phyloP scores from a whole-genome alignment of 2,888 invertebrate genomes.

The Bombylius discolor region DNA sequence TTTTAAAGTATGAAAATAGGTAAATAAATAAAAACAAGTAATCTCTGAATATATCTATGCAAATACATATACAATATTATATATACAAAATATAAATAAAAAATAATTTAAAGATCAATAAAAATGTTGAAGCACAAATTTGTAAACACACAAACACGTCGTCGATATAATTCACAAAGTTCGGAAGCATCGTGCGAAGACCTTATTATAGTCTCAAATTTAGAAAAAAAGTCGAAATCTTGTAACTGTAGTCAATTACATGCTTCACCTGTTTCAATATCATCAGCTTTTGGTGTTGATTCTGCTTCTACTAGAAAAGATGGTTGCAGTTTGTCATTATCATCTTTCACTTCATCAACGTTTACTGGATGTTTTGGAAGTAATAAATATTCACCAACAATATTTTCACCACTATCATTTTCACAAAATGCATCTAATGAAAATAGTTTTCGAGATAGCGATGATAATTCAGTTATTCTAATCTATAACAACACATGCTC shows the following conservation, averaged over 20 bases:
- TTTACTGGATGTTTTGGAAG: conserved; percentile 6
- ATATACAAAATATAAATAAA: not conserved
- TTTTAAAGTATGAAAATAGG: too few species aligned
- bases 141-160: not conserved
- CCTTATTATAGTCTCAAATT: not conserved
- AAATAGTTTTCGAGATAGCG: not conserved
- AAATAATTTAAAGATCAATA: not conserved
- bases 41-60: too few species aligned
- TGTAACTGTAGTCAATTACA: not conserved
- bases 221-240: not conserved
- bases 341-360: not conserved
- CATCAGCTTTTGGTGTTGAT: not conserved
- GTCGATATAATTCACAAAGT: conserved; percentile 10
- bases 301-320: not conserved
- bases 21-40: too few species aligned
- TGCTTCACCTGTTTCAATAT: not conserved
- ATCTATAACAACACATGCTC: not conserved
- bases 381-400: conserved; percentile 7
- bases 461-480: not conserved
- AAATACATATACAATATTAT: too few species aligned
- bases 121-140: conserved; percentile 11
- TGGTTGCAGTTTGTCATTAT: not conserved
- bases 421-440: not conserved
- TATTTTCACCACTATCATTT: not conserved
- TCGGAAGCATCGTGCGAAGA: conserved; percentile 10